Percentiles rank a stretch among this genome's conserved stretches.
Conservation (phyloP, 2,888 invertebrate species). For the Cantharis rufa region DNA sequence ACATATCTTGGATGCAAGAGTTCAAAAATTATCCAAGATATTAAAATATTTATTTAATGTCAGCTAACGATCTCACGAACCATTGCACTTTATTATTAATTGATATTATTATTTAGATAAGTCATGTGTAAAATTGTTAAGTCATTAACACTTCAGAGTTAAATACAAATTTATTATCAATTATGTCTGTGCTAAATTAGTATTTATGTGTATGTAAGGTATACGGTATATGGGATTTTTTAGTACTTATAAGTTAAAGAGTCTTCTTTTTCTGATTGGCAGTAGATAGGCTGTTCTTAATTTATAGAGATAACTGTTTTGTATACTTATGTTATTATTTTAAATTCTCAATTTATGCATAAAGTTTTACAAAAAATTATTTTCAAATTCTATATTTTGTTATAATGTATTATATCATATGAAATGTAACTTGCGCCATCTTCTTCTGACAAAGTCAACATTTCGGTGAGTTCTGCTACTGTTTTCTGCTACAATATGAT, state of each 20-base stretch:
- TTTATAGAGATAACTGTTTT: background rate
- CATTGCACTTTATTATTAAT: background rate
- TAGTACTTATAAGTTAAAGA: background rate
- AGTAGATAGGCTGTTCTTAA: background rate
- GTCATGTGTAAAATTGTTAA: background rate
- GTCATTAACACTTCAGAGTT: background rate
- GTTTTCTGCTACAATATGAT: background rate
- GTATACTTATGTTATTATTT: background rate
- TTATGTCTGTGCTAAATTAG: background rate
- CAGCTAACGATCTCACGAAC: background rate
- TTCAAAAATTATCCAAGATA: background rate
- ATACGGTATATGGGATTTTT: background rate
- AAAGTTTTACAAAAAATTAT: no score
- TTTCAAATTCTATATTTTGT: background rate
- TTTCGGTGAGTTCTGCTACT: background rate
- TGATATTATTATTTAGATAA: background rate
- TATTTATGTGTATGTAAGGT: background rate
- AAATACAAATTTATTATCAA: background rate
- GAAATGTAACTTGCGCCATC: constrained; percentile 1
- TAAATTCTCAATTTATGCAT: no score
- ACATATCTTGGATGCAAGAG: background rate
- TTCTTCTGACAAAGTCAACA: background rate
- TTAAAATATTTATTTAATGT: background rate
- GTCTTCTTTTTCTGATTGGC: background rate
- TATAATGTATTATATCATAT: background rate